phyloP scores from a whole-genome alignment of 1,140 invertebrate genomes.

The Pygmarrhopalites habei region DNA sequence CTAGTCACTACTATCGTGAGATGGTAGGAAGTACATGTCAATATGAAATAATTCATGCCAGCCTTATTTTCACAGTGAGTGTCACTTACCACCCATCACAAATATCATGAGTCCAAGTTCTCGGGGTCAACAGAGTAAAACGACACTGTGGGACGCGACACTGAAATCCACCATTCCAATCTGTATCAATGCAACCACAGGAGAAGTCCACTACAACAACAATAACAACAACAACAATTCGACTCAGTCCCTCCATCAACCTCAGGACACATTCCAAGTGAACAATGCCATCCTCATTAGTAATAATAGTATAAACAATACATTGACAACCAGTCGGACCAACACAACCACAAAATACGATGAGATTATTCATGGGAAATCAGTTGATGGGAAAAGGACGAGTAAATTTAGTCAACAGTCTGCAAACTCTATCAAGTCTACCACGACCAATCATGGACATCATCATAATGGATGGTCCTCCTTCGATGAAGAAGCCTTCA shows the following conservation, averaged over 20 bases:
- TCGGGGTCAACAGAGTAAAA: not conserved
- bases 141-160: constrained; percentile 1
- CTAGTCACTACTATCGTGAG: too few relatives aligned
- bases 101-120: constrained; percentile 4
- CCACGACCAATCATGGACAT: not conserved
- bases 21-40: too few relatives aligned
- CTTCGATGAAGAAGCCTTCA: constrained; percentile 30
- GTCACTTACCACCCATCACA: constrained; percentile 30
- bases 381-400: not conserved
- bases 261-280: not conserved
- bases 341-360: not conserved
- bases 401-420: not conserved
- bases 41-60: too few relatives aligned
- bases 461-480: constrained; percentile 11
- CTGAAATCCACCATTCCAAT: constrained; percentile 14
- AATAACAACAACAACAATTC: constrained; percentile 4
- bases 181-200: constrained; percentile 15
- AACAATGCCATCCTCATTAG: constrained; percentile 10
- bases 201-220: constrained; percentile 17
- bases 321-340: not conserved
- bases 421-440: not conserved
- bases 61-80: constrained; percentile 27
- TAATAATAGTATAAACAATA: not conserved
- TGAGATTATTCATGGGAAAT: not conserved
- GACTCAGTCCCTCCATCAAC: not conserved